A percentile compares a stretch with the other conserved stretches of the same genome.
phyloP scores from a whole-genome alignment of 2,888 invertebrate species.

The Archaeoteleia sp. region DNA sequence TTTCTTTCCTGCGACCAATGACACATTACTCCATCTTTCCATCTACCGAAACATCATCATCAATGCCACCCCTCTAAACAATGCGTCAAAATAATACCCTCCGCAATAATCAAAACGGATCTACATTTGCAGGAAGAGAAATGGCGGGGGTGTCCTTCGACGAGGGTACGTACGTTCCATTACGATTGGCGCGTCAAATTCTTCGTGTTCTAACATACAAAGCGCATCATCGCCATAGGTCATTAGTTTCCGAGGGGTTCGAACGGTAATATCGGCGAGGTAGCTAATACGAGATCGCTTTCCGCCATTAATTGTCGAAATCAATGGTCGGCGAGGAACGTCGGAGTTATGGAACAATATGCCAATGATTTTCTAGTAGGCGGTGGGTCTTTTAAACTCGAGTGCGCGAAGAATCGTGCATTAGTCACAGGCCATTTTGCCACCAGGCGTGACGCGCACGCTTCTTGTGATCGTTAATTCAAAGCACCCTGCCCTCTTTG shows the following conservation, averaged over 20 bases:
- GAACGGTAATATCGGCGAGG: constrained; percentile 29
- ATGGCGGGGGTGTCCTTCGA: constrained; percentile 22
- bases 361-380: constrained; percentile 66
- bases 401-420: constrained; percentile 63
- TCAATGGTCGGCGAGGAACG: constrained; percentile 46
- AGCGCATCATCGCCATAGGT: constrained; percentile 32
- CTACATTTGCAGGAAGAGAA: constrained; percentile 31
- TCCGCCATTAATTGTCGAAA: constrained; percentile 64
- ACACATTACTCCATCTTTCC: constrained; percentile 1
- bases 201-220: constrained; percentile 25
- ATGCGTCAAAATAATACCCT: constrained; percentile 40
- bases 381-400: constrained; percentile 53
- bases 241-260: constrained; percentile 40
- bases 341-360: constrained; percentile 63
- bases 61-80: constrained; percentile 36
- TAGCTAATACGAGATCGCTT: constrained; percentile 54
- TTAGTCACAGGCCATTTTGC: constrained; percentile 74
- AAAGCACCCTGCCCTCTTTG: constrained; percentile 55
- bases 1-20: background rate
- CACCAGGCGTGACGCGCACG: constrained; percentile 72
- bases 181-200: constrained; percentile 37
- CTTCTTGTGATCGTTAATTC: constrained; percentile 68
- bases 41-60: constrained; percentile 17
- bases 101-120: background rate
- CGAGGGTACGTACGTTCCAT: constrained; percentile 45